phyloP scores from a whole-genome alignment of 2,888 invertebrate genomes.

The Pelosia muscerda region DNA sequence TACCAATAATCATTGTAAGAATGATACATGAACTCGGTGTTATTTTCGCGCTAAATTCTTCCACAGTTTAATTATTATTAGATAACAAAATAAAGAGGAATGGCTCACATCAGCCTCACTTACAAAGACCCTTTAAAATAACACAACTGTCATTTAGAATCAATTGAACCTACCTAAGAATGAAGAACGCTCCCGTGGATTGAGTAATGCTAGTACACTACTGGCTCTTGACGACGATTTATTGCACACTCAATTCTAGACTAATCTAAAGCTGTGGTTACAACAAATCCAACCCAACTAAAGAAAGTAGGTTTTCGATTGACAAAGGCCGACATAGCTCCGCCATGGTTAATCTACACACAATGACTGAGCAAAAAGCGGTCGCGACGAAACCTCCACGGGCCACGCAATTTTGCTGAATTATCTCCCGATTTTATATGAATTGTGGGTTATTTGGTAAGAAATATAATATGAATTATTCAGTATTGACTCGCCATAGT shows the following conservation, averaged over 20 bases:
- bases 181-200: too few relatives aligned
- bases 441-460: slow-evolving; percentile 12
- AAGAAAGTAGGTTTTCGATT: slow-evolving; percentile 44
- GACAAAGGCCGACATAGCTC: slow-evolving; percentile 35
- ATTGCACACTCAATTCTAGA: not conserved
- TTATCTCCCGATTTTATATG: slow-evolving; percentile 32
- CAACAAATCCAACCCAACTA: slow-evolving; percentile 7
- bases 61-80: too few relatives aligned
- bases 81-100: too few relatives aligned
- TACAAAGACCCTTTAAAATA: too few relatives aligned
- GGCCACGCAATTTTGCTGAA: slow-evolving; percentile 29
- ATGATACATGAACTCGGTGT: too few relatives aligned
- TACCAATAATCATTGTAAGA: too few relatives aligned
- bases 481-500: not conserved
- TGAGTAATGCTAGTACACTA: too few relatives aligned
- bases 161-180: too few relatives aligned
- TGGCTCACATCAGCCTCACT: too few relatives aligned
- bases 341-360: slow-evolving; percentile 47
- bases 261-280: not conserved
- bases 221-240: too few relatives aligned
- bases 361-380: slow-evolving; percentile 52
- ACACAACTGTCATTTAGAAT: too few relatives aligned
- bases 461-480: slow-evolving; percentile 17
- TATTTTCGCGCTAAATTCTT: too few relatives aligned
- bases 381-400: slow-evolving; percentile 35